phyloP scores from a whole-genome alignment of 2,797 vertebrate genomes.

The Lycodopsis pacificus region DNA sequence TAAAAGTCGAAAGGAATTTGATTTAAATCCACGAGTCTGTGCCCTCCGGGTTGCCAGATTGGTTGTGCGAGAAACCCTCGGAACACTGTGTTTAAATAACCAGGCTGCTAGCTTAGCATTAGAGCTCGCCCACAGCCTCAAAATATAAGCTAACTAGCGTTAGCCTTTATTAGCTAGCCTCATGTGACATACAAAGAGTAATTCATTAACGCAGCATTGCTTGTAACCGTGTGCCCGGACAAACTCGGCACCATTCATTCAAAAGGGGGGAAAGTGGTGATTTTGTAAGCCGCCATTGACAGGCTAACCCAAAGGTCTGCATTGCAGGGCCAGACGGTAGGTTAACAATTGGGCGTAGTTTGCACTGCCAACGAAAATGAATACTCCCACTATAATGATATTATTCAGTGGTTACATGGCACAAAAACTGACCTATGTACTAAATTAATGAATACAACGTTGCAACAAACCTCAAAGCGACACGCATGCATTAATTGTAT shows the following conservation, averaged over 20 bases:
- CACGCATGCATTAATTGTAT: slow-evolving; percentile 45
- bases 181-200: background rate
- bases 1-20: slow-evolving; percentile 37
- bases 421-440: rapidly evolving
- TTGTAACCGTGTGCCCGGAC: background rate
- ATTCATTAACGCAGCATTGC: background rate
- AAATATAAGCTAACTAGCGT: background rate
- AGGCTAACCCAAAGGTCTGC: slow-evolving; percentile 75
- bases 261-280: slow-evolving; percentile 36
- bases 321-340: slow-evolving; percentile 78
- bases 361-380: slow-evolving; percentile 54
- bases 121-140: slow-evolving; percentile 19
- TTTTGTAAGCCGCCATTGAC: slow-evolving; percentile 72
- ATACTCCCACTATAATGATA: background rate
- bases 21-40: slow-evolving; percentile 39
- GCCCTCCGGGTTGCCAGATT: slow-evolving; percentile 51
- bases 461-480: background rate
- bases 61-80: slow-evolving; percentile 19
- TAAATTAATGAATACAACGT: rapidly evolving
- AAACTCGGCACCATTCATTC: slow-evolving; percentile 47
- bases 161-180: background rate
- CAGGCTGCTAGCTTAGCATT: slow-evolving; percentile 64
- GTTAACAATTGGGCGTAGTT: slow-evolving; percentile 82
- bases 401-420: background rate
- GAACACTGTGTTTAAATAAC: slow-evolving; percentile 41